Evolutionary conservation across 2,888 invertebrate genomes (phyloP).

Genomic region (Sphaerophoria rueppellii): DNA sequence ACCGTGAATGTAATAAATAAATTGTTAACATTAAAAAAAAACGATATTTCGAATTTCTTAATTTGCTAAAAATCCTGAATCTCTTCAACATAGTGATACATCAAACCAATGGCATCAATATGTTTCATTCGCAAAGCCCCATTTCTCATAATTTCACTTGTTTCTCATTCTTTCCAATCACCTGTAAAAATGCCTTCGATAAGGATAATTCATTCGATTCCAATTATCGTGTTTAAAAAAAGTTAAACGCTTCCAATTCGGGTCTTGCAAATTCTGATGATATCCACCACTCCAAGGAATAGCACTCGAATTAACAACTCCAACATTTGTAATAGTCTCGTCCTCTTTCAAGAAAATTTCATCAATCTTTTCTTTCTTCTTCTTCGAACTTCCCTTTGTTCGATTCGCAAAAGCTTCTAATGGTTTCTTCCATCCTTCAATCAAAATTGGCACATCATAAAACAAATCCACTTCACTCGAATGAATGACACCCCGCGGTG

Average conservation of each 20-base stretch:
- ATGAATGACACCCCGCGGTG: conserved; percentile 37
- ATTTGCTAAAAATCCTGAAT: too few species aligned
- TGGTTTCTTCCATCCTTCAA: conserved; percentile 61
- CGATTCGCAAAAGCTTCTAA: conserved; percentile 1
- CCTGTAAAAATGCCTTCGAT: conserved; percentile 26
- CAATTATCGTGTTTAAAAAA: neutral
- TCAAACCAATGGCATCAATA: too few species aligned
- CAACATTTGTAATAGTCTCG: conserved; percentile 37
- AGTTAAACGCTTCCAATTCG: conserved; percentile 9
- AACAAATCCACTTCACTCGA: conserved; percentile 60
- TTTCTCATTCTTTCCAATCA: conserved; percentile 4
- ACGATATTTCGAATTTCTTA: too few species aligned
- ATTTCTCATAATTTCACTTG: neutral
- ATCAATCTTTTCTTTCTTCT: conserved; percentile 9
- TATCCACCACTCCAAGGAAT: conserved; percentile 36
- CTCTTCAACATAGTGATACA: too few species aligned
- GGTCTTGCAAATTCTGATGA: neutral
- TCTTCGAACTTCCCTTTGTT: conserved; percentile 15
- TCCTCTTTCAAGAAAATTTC: neutral
- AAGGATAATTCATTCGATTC: neutral
- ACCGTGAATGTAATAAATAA: too few species aligned
- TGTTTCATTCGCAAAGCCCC: neutral
- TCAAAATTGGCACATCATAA: conserved; percentile 49
- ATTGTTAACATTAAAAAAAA: too few species aligned
- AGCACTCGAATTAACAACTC: conserved; percentile 50